phyloP scores from a whole-genome alignment of 2,113 vertebrate genomes.

The Monopterus albus region DNA sequence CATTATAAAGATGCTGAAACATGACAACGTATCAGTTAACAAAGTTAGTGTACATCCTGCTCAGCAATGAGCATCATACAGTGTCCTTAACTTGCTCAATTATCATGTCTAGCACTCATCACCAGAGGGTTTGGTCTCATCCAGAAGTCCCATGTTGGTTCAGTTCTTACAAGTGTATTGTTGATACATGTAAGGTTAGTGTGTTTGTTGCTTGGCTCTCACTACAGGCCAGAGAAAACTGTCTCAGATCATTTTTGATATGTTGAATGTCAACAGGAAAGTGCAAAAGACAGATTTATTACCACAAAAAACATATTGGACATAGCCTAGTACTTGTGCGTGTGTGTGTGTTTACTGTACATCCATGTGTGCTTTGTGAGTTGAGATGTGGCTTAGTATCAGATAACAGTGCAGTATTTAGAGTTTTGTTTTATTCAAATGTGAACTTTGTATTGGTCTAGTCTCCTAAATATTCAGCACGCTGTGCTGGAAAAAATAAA shows the following conservation, averaged over 20 bases:
- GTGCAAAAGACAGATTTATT: conserved; percentile 44
- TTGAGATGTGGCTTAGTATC: too few relatives aligned
- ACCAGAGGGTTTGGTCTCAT: too few relatives aligned
- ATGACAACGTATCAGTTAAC: background rate
- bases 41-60: background rate
- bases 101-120: conserved; percentile 1
- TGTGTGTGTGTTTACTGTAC: too few relatives aligned
- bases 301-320: conserved; percentile 45
- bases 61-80: background rate
- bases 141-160: too few relatives aligned
- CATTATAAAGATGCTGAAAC: too few relatives aligned
- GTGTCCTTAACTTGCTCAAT: background rate
- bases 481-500: conserved; percentile 51
- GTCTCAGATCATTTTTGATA: conserved; percentile 17
- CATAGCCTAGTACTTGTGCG: conserved; percentile 38
- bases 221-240: conserved; percentile 7
- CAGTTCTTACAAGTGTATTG: background rate
- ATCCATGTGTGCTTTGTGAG: background rate
- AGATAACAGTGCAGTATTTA: conserved; percentile 21
- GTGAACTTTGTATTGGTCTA: conserved; percentile 1
- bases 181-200: background rate
- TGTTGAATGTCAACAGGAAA: conserved; percentile 43
- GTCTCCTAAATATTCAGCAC: conserved; percentile 19
- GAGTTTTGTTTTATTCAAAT: conserved; percentile 25
- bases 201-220: background rate